Conservation (phyloP, 1,140 invertebrate species). For the Xylocopa sonorina region DNA sequence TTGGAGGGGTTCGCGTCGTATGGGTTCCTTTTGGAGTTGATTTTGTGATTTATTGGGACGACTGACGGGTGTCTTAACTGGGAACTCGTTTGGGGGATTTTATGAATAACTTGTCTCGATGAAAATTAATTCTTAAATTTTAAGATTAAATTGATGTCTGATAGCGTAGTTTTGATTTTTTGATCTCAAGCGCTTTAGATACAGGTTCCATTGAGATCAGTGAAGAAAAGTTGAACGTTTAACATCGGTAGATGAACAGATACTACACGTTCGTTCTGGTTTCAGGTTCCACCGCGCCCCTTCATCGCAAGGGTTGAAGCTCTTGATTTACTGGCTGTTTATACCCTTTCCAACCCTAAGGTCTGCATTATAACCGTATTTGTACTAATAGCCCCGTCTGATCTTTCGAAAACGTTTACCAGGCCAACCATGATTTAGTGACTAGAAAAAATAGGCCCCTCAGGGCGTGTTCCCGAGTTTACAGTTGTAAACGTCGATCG, state of each 20-base stretch:
- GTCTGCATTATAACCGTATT: constrained; percentile 80
- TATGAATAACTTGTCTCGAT: background rate
- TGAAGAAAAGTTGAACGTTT: background rate
- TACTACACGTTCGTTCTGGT: constrained; percentile 48
- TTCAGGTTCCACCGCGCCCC: constrained; percentile 56
- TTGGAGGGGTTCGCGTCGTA: too few species aligned
- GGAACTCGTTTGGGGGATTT: background rate
- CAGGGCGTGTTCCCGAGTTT: constrained; percentile 12
- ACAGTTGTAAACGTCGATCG: constrained; percentile 44
- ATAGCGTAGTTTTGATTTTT: background rate
- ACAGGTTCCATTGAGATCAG: background rate
- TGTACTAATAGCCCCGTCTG: constrained; percentile 76
- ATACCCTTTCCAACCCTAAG: constrained; percentile 75
- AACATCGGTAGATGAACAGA: constrained; percentile 1
- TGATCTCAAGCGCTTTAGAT: background rate
- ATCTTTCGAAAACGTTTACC: constrained; percentile 64
- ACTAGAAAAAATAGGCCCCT: constrained; percentile 33
- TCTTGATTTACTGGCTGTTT: constrained; percentile 81
- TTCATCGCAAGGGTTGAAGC: constrained; percentile 54
- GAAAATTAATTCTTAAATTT: background rate
- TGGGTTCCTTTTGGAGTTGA: background rate
- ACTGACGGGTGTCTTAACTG: too few species aligned
- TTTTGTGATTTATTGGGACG: background rate
- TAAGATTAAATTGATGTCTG: background rate
- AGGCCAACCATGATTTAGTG: constrained; percentile 71